These are phyloP conservation scores for Iselma pallidipennis DNA, from an alignment of 2,888 invertebrate species.

Conservation along the genomic window DNA sequence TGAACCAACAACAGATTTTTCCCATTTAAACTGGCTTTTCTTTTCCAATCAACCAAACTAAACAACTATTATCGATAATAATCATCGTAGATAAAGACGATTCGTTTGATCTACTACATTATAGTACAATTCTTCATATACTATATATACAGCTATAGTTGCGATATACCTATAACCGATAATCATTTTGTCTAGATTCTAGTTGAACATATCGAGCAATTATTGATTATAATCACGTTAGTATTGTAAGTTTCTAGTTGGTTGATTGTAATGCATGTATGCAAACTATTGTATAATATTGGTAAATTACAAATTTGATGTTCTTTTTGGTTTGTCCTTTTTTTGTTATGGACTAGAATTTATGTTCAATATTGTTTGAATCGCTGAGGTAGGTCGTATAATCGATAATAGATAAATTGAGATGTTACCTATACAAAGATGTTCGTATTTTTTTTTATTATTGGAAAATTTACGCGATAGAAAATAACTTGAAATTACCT, in stretches of 20 bases:
- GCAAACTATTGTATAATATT: slow-evolving; percentile 39
- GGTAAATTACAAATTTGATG: slow-evolving; percentile 48
- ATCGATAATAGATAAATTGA: slow-evolving; percentile 48
- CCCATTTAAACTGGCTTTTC: slow-evolving; percentile 3
- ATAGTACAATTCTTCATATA: slow-evolving; percentile 32
- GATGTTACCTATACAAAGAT: slow-evolving; percentile 46
- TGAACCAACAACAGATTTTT: background rate
- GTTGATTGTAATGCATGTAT: slow-evolving; percentile 35
- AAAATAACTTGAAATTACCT: slow-evolving; percentile 15
- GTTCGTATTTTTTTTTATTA: slow-evolving; percentile 22
- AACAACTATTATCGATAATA: slow-evolving; percentile 14
- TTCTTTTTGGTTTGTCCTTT: slow-evolving; percentile 31
- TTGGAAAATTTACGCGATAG: slow-evolving; percentile 12
- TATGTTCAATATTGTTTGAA: slow-evolving; percentile 41
- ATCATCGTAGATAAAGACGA: slow-evolving; percentile 9
- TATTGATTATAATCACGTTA: background rate
- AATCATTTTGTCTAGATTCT: slow-evolving; percentile 52
- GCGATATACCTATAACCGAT: slow-evolving; percentile 51
- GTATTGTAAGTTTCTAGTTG: slow-evolving; percentile 10
- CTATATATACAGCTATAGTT: slow-evolving; percentile 30
- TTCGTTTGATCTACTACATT: slow-evolving; percentile 21
- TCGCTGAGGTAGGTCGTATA: slow-evolving; percentile 49
- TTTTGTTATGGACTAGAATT: slow-evolving; percentile 34
- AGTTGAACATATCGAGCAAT: slow-evolving; percentile 29
- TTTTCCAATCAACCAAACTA: slow-evolving; percentile 13